Conservation (phyloP, 2,888 invertebrate genomes). For the Platycheirus rosarum region DNA sequence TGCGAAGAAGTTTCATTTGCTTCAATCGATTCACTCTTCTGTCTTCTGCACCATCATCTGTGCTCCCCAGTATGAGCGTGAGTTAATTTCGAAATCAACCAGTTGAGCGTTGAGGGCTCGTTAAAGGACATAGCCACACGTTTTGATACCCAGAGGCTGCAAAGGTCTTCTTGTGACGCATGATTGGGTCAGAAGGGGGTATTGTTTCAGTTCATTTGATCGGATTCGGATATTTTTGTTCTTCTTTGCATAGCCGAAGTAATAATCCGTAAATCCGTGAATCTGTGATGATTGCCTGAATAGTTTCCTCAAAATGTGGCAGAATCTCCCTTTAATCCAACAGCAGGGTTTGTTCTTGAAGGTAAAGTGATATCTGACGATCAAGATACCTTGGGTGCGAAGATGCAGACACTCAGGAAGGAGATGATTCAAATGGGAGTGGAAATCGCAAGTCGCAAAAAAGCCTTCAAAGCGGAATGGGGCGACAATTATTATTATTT, state of each 20-base stretch:
- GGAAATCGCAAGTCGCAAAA: slow-evolving; percentile 31
- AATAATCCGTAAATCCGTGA: slow-evolving; percentile 68
- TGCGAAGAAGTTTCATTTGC: slow-evolving; percentile 32
- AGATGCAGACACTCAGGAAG: no score
- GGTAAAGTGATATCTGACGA: slow-evolving; percentile 40
- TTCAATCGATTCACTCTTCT: slow-evolving; percentile 14
- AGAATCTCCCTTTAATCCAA: not conserved
- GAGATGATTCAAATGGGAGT: slow-evolving; percentile 8
- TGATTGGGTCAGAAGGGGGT: slow-evolving; percentile 58
- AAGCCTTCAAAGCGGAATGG: slow-evolving; percentile 45
- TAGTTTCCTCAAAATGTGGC: slow-evolving; percentile 41
- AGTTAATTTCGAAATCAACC: slow-evolving; percentile 66
- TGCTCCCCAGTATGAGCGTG: slow-evolving; percentile 31
- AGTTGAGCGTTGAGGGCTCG: slow-evolving; percentile 63
- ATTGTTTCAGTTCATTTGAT: slow-evolving; percentile 48
- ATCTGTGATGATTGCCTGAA: slow-evolving; percentile 70
- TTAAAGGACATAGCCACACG: slow-evolving; percentile 47
- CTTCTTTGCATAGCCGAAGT: slow-evolving; percentile 66
- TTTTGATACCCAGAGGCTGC: slow-evolving; percentile 27
- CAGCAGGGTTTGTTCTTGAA: slow-evolving; percentile 6
- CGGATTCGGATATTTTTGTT: slow-evolving; percentile 62
- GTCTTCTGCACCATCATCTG: slow-evolving; percentile 1
- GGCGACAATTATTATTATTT: slow-evolving; percentile 56
- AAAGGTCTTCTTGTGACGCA: slow-evolving; percentile 52
- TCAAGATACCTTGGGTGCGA: slow-evolving; percentile 17